Conservation (phyloP, 2,888 invertebrate species). For the Galeopsomyia nigrocyanea region DNA sequence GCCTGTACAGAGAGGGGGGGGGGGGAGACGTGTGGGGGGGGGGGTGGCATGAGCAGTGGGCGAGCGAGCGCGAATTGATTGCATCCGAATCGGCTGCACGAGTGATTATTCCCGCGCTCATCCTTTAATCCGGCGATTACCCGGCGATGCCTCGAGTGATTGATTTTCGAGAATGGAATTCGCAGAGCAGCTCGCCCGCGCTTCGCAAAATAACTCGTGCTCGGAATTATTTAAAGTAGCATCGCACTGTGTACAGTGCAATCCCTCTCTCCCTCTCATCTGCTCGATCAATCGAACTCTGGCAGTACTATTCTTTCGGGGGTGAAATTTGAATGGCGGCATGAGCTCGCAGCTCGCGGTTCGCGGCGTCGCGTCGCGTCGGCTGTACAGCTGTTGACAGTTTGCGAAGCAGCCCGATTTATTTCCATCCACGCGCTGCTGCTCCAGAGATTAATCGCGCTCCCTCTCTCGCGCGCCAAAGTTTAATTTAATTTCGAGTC, state of each 20-base stretch:
- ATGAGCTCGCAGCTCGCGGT: too few species aligned
- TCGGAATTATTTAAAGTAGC: constrained; percentile 25
- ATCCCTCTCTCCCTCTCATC: too few species aligned
- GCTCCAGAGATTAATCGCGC: constrained; percentile 54
- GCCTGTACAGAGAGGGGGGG: background rate
- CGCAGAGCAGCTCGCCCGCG: too few species aligned
- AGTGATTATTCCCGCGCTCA: constrained; percentile 46
- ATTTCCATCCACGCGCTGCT: background rate
- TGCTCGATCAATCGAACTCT: too few species aligned
- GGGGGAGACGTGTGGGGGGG: background rate
- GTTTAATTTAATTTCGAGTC: constrained; percentile 60
- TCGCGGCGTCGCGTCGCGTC: too few species aligned
- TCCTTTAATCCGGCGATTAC: constrained; percentile 47
- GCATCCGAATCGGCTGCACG: constrained; percentile 41
- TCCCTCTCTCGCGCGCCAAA: constrained; percentile 40
- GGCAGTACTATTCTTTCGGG: too few species aligned
- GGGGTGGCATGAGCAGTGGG: constrained; percentile 2
- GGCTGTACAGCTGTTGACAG: constrained; percentile 1
- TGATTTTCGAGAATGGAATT: constrained; percentile 37
- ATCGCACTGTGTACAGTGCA: too few species aligned
- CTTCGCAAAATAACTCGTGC: too few species aligned
- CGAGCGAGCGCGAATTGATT: constrained; percentile 43
- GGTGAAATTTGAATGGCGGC: too few species aligned
- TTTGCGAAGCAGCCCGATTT: too few species aligned
- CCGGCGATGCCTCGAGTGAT: constrained; percentile 44